A percentile compares a stretch with the other conserved stretches of the same genome.
phyloP scores from a whole-genome alignment of 2,113 vertebrate species.

The Alethe diademata region DNA sequence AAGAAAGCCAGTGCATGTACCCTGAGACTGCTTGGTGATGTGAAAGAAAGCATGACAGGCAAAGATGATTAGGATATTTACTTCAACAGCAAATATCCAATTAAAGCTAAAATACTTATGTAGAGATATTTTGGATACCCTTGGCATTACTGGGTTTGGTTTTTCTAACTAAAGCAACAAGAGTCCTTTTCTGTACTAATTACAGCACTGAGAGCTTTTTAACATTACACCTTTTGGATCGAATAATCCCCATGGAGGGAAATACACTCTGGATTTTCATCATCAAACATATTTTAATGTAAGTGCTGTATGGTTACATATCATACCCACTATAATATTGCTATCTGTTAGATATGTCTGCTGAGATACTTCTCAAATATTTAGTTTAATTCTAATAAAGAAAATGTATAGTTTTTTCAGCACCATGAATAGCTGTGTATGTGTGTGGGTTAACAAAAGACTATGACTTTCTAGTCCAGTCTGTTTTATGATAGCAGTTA shows the following conservation, averaged over 20 bases:
- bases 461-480: neutral
- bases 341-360: neutral
- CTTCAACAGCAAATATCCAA: neutral
- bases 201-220: neutral
- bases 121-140: neutral
- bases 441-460: fast-evolving
- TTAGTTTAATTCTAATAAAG: neutral
- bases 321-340: neutral
- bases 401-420: neutral
- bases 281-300: neutral
- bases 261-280: neutral
- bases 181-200: neutral
- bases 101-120: neutral
- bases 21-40: neutral
- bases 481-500: neutral
- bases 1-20: neutral
- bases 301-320: neutral
- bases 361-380: neutral
- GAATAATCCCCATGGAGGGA: neutral
- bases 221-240: neutral
- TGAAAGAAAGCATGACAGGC: neutral
- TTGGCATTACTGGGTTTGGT: neutral
- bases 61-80: neutral
- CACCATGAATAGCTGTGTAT: neutral
- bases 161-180: neutral